Conservation (phyloP, 2,888 invertebrate species). For the Iphiclides podalirius region DNA sequence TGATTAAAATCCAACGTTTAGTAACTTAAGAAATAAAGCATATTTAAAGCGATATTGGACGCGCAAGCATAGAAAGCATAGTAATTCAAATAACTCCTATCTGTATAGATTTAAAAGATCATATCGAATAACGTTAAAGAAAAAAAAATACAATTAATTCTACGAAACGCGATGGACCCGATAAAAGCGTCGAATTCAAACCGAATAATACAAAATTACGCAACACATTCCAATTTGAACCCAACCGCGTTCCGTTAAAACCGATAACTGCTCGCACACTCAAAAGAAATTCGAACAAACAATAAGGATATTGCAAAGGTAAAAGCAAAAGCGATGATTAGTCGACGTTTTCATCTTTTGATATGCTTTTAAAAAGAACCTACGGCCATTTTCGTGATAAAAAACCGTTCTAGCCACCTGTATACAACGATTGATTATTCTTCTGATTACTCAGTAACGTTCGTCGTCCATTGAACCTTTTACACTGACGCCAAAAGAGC, state of each 20-base stretch:
- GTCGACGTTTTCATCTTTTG: conserved; percentile 29
- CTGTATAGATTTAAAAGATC: neutral
- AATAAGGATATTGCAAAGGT: conserved; percentile 28
- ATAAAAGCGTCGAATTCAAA: conserved; percentile 18
- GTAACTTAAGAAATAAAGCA: too few relatives aligned
- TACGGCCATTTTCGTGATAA: conserved; percentile 33
- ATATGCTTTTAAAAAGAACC: conserved; percentile 31
- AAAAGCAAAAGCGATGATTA: conserved; percentile 27
- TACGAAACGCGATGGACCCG: conserved; percentile 16
- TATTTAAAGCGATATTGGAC: too few relatives aligned
- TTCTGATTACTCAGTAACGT: neutral
- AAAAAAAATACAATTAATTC: conserved; percentile 13
- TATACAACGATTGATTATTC: conserved; percentile 5
- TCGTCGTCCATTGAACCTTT: conserved; percentile 8
- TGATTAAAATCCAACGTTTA: too few relatives aligned
- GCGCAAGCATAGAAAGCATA: too few relatives aligned
- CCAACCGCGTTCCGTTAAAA: conserved; percentile 8
- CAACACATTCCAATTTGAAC: conserved; percentile 13
- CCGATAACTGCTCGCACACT: conserved; percentile 7
- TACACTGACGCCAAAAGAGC: too few relatives aligned
- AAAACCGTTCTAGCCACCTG: conserved; percentile 29
- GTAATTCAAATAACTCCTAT: too few relatives aligned
- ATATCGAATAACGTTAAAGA: neutral
- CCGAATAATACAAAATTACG: conserved; percentile 7
- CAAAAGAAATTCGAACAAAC: conserved; percentile 23